Evolutionary conservation across 2,888 invertebrate genomes (phyloP).

Genomic region (Balanococcus diminutus): DNA sequence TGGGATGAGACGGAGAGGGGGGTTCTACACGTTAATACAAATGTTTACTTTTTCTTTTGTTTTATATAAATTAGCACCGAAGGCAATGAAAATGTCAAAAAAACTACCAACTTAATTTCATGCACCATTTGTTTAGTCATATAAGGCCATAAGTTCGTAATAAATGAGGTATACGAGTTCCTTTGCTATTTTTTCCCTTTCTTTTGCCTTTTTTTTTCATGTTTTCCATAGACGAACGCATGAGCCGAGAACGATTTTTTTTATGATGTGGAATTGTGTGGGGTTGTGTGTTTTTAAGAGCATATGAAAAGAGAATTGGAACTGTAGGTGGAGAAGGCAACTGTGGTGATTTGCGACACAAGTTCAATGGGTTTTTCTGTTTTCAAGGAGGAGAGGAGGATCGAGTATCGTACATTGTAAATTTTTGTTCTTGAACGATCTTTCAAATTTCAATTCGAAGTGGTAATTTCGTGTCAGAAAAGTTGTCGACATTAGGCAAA

Average conservation of each 20-base stretch:
- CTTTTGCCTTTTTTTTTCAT: not conserved
- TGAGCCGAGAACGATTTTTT: not conserved
- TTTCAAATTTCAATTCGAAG: too few species aligned
- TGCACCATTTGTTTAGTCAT: constrained; percentile 24
- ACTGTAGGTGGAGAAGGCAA: not conserved
- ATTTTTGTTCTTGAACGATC: too few species aligned
- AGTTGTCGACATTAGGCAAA: too few species aligned
- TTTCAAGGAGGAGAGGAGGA: too few species aligned
- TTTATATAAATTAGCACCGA: not conserved
- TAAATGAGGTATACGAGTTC: constrained; percentile 6
- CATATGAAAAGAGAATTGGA: not conserved
- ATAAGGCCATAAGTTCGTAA: constrained; percentile 18
- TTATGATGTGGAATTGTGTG: not conserved
- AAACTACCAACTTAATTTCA: constrained; percentile 31
- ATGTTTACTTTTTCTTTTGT: constrained; percentile 9
- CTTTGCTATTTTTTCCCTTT: too few species aligned
- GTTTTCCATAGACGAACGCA: constrained; percentile 9
- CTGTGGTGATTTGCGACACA: not conserved
- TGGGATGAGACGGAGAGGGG: not conserved
- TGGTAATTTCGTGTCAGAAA: too few species aligned
- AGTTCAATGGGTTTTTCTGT: too few species aligned
- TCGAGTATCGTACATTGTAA: too few species aligned
- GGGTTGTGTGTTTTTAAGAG: not conserved
- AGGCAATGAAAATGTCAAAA: constrained; percentile 10
- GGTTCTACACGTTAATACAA: not conserved